Evolutionary conservation across 2,797 vertebrate genomes (phyloP).

Genomic region (Syngnathus acus): DNA sequence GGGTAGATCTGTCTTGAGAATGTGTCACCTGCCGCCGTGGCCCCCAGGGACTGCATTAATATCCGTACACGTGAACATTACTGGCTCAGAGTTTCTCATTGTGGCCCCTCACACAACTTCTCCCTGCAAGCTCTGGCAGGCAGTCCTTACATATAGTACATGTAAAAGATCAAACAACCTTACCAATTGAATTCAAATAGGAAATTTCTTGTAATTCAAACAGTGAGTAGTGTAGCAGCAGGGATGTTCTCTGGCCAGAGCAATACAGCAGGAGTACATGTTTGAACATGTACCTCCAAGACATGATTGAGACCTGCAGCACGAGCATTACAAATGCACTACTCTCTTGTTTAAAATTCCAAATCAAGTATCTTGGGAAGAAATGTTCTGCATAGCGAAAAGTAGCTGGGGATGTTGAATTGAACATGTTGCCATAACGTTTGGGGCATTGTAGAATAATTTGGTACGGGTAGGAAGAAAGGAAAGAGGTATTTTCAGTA

Average conservation of each 20-base stretch:
- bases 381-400: constrained; percentile 26
- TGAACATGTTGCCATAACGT: constrained; percentile 25
- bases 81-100: constrained; percentile 64
- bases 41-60: constrained; percentile 68
- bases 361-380: constrained; percentile 44
- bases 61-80: constrained; percentile 73
- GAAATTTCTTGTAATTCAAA: constrained; percentile 69
- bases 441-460: constrained; percentile 26
- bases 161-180: constrained; percentile 74
- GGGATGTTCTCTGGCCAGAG: constrained; percentile 59
- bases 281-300: constrained; percentile 49
- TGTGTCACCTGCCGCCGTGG: constrained; percentile 60
- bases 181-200: constrained; percentile 72
- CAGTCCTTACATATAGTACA: constrained; percentile 52
- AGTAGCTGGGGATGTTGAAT: constrained; percentile 29
- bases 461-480: constrained; percentile 28
- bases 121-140: constrained; percentile 55
- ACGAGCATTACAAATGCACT: constrained; percentile 55
- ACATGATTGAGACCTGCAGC: constrained; percentile 61
- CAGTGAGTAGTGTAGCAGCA: constrained; percentile 56
- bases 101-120: constrained; percentile 58
- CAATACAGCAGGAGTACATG: constrained; percentile 46
- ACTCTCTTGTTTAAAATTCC: constrained; percentile 62
- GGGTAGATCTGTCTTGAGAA: constrained; percentile 56
- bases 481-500: constrained; percentile 40